Conservation (phyloP, 1,140 invertebrate genomes). For the Brachionus rubens region DNA sequence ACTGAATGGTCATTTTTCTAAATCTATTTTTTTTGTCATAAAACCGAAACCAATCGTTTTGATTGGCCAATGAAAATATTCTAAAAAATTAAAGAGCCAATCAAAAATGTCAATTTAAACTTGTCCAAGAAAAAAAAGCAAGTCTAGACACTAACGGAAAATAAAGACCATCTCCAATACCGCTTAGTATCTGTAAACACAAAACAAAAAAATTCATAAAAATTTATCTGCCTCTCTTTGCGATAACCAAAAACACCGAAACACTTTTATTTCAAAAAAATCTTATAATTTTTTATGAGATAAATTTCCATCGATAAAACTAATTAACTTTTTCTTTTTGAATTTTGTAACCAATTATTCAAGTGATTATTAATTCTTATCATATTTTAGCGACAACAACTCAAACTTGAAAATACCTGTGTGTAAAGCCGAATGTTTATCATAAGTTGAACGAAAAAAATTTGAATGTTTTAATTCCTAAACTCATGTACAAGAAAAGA, state of each 20-base stretch:
- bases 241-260: not conserved
- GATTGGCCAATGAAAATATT: not conserved
- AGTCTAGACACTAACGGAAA: not conserved
- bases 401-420: too few species aligned
- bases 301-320: conserved; percentile 32
- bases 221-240: not conserved
- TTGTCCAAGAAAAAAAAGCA: too few species aligned
- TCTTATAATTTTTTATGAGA: conserved; percentile 4
- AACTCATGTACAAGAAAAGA: not conserved
- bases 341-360: conserved; percentile 38
- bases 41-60: not conserved
- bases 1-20: too few species aligned
- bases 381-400: too few species aligned
- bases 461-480: conserved; percentile 9
- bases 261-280: not conserved
- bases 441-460: conserved; percentile 24
- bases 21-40: not conserved
- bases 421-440: conserved; percentile 37
- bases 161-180: too few species aligned
- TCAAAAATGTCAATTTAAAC: too few species aligned
- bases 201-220: not conserved
- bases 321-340: conserved; percentile 3
- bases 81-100: too few species aligned
- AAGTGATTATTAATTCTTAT: conserved; percentile 34
- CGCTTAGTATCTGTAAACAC: not conserved